Evolutionary conservation across 2,888 invertebrate species (phyloP).

Genomic region (Lithodes maja): DNA sequence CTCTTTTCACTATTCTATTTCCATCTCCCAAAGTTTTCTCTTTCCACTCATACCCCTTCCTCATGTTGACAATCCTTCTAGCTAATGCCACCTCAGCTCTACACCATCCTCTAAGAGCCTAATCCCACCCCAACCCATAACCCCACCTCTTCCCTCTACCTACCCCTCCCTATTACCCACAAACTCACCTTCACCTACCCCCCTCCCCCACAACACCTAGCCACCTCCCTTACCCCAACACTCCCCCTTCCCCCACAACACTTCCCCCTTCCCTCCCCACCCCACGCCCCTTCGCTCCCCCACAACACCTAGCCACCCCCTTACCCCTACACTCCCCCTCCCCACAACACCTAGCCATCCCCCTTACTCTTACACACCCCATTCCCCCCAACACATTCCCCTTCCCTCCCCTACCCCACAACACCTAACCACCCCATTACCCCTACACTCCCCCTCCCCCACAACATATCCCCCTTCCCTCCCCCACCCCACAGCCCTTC

Average conservation of each 20-base stretch:
- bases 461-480: not conserved
- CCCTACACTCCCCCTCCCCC: not conserved
- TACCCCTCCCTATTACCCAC: not conserved
- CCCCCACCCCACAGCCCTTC: constrained; percentile 18
- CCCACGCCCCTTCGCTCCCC: not conserved
- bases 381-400: not conserved
- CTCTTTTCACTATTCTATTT: not conserved
- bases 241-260: not conserved
- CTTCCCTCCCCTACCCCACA: not conserved
- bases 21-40: not conserved
- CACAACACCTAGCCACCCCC: not conserved
- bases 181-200: not conserved
- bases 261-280: not conserved
- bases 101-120: no score
- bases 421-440: not conserved
- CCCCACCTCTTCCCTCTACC: not conserved
- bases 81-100: no score
- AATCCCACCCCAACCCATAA: not conserved
- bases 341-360: not conserved
- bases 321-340: not conserved
- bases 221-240: not conserved
- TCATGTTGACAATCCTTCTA: no score
- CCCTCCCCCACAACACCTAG: not conserved
- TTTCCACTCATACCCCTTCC: not conserved
- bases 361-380: not conserved